These are phyloP conservation scores for Rhinoraja longicauda DNA, from an alignment of 2,797 vertebrate genomes.

Conservation along the genomic window DNA sequence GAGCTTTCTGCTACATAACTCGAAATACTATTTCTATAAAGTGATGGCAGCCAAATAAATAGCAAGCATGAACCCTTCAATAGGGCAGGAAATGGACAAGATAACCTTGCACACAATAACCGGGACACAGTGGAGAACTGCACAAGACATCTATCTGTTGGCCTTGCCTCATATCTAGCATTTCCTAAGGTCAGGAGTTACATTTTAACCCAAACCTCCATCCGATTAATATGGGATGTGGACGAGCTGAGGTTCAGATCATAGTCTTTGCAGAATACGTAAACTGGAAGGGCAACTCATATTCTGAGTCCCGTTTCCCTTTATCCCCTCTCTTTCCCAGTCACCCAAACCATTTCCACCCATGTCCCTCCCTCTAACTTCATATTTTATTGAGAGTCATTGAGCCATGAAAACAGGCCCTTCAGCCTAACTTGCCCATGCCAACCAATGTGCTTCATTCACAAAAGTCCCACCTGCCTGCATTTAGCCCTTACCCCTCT, in stretches of 20 bases:
- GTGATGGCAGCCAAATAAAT: not conserved
- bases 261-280: not conserved
- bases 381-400: too few relatives aligned
- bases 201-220: conserved; percentile 6
- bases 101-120: not conserved
- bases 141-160: not conserved
- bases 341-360: too few relatives aligned
- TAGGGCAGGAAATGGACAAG: not conserved
- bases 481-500: too few relatives aligned
- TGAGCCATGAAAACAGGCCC: too few relatives aligned
- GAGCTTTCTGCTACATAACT: too few relatives aligned
- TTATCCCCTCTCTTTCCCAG: too few relatives aligned
- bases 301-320: too few relatives aligned
- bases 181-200: conserved; percentile 15
- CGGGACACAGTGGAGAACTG: not conserved
- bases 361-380: too few relatives aligned
- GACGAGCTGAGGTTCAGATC: not conserved
- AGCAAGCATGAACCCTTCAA: not conserved
- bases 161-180: conserved; percentile 6
- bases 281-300: too few relatives aligned
- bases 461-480: too few relatives aligned
- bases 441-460: too few relatives aligned
- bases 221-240: not conserved
- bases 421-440: too few relatives aligned
- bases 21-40: not conserved